Base-by-base conservation (phyloP, 2,113 vertebrate species). In the Saccopteryx bilineata region DNA sequence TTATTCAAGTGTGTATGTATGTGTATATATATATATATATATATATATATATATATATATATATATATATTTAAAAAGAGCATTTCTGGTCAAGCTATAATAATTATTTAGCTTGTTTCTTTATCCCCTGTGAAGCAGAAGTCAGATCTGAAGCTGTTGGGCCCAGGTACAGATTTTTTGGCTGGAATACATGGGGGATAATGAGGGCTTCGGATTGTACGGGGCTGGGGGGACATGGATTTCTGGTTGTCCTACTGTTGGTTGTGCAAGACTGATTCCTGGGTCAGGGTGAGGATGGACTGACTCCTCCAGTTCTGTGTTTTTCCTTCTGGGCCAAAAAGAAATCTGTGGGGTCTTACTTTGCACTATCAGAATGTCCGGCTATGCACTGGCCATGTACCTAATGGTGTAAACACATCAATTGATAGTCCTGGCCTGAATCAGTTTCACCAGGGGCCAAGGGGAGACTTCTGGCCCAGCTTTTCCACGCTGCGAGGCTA, bases 321-420 rank as follows among this genome's bases (percentile, higher is more conserved):
- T 84, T 56, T 90, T 63, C 18, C 19, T 50, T 5, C 14, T 31
- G 74, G 84, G n/a, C n/a, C 54, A 28, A 18, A 39, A 71, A 69
- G n/a, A 94, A 85, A 31, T 66, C 31, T 17, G 0, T 46, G 52
- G 9, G 21, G 46, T 48, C 74, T 80, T 19, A 11, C 61, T 91
- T 60, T 54, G 76, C n/a, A 26, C 11, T 19, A 28, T 61, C 54
- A 1, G 17, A 60, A 72, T 10, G 24, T 9, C 71, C 9, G 39
- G 2, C n/a, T 60, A 21, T 19, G 0, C 39, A 31, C 2, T 2
- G 12, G 33, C 26, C 1, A 3, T 17, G 48, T 19, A 14, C 15
- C 48, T 78, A 10, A 46, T 39, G 7, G 48, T 60, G 61, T 80
- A 17, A 84, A 80, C 14, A 65, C 11, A 26, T 65, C 33, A 50